Base-by-base conservation (phyloP, 1,140 invertebrate species). In the Ctenoplectra terminalis region DNA sequence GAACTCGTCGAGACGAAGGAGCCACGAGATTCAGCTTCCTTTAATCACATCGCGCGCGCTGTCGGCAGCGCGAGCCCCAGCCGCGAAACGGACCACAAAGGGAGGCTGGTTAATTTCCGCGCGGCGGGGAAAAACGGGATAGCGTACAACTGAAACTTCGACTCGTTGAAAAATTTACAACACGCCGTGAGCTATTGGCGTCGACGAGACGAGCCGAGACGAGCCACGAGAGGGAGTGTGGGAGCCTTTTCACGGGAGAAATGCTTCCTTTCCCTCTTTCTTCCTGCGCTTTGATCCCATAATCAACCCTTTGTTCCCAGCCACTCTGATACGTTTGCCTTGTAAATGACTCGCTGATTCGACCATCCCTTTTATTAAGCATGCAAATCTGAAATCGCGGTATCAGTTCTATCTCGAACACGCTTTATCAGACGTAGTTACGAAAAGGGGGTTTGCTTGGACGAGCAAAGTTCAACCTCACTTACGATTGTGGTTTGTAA, bases 261-360 rank as follows among this genome's bases (percentile, higher is more conserved):
- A 26, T 60, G 56, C 3, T n/a, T 63, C 77, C 54, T 73, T 54
- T 67, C 56, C 23, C 58, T 31, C 31, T 82, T 78, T 37, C 58
- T 84, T 81, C 61, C 78, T 34, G 31, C 46, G 31, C 86, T 87
- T 87, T 87, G 85, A 84, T 86, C 82, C 54, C 54, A 40, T 77
- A 87, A 87, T 87, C 85, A 87, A 69, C 46, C 75, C 73, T 87
- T 87, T 87, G 82, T 87, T 84, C 74, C 15, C 52, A 29, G 23
- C 73, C 54, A 50, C 48, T 56, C 52, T 73, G 80, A 66, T 46
- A 52, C 85, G 69, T 76, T 64, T 64, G 50, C 60, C 72, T 81
- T 73, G 84, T 70, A 84, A 87, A 84, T 87, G 72, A 87, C 61
- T 78, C 64, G 46, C n/a, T 63, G 73, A 84, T 83, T 76, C 71